Evolutionary conservation across 2,888 invertebrate species (phyloP).

Genomic region (Coelogynopora nodosa): DNA sequence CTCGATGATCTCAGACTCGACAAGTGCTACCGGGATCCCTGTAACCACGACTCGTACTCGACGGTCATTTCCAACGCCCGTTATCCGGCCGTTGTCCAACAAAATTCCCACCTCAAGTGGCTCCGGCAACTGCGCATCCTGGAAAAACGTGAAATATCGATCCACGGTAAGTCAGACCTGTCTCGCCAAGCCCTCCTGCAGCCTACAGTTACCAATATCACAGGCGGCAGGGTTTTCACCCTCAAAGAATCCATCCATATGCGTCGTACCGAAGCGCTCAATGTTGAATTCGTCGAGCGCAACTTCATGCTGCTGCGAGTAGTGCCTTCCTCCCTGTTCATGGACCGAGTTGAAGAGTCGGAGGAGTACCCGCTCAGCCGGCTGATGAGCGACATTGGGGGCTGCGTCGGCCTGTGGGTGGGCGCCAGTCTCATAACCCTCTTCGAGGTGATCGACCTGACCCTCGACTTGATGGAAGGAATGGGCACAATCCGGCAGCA

Average conservation of each 20-base stretch:
- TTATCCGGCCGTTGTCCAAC: constrained; percentile 40
- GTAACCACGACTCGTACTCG: constrained; percentile 27
- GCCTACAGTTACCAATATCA: not conserved
- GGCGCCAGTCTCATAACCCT: constrained; percentile 46
- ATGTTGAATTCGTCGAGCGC: constrained; percentile 45
- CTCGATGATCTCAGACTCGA: not conserved
- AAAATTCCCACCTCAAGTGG: constrained; percentile 35
- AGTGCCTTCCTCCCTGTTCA: constrained; percentile 45
- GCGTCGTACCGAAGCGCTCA: constrained; percentile 20
- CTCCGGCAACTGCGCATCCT: constrained; percentile 13
- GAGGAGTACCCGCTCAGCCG: constrained; percentile 46
- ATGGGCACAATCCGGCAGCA: not conserved
- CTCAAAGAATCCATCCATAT: constrained; percentile 14
- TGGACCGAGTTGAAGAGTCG: constrained; percentile 44
- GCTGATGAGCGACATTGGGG: constrained; percentile 46
- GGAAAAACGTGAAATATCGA: constrained; percentile 15
- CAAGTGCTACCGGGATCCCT: constrained; percentile 37
- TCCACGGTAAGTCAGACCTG: constrained; percentile 11
- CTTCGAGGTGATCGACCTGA: constrained; percentile 45
- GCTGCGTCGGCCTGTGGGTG: constrained; percentile 46
- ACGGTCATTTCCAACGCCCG: constrained; percentile 34
- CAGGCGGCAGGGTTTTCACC: not conserved
- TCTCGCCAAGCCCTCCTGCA: not conserved
- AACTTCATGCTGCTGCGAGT: constrained; percentile 45
- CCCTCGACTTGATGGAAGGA: constrained; percentile 35